Evolutionary conservation across 1,140 invertebrate species (phyloP), one percentile per base, ranked within the genome.

Genomic region (Formica selysi): DNA sequence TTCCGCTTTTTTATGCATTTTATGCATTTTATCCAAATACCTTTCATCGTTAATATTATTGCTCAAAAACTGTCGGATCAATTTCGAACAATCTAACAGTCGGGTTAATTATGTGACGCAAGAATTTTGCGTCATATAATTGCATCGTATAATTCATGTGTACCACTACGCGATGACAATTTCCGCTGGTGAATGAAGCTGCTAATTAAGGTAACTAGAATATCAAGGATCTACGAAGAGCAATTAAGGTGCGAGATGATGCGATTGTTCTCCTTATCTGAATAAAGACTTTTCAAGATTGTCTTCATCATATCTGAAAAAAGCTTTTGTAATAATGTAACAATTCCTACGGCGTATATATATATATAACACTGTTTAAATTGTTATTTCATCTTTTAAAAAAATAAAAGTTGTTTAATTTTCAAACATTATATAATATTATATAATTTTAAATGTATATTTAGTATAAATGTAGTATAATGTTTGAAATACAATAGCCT

Each of bases 201-300:
- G 26, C 22, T 81, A 71, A 81, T 71, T 59, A 71, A 80, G 22
- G 16, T 71, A 61, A 81, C 51, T 29, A 73, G 36, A 71, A 71
- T 44, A 5, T 11, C 19, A 59, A 59, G 68, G 8, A 54, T 41
- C 13, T 70, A 19, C 11, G 26, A 73, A 81, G 19, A 44, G 36
- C 54, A 81, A 80, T 80, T 57, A 74, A 38, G 51, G 36, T 73
- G 22, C 22, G 8, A 71, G 29, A 74, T 74, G 2, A 70, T n/a
- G 22, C 38, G 22, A 76, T 44, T 22, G 36, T 62, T 13, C 38
- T 61, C 0, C 44, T 51, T 51, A 51, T 51, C 48, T 48, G 10
- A n/a, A 76, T 7, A 62, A 62, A 62, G 16, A 32, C 10, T 38
- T 48, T 71, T 51, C 26, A 7, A 71, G 3, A 76, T 76, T 76